phyloP scores from a whole-genome alignment of 2,113 vertebrate species.

The Podarcis muralis region DNA sequence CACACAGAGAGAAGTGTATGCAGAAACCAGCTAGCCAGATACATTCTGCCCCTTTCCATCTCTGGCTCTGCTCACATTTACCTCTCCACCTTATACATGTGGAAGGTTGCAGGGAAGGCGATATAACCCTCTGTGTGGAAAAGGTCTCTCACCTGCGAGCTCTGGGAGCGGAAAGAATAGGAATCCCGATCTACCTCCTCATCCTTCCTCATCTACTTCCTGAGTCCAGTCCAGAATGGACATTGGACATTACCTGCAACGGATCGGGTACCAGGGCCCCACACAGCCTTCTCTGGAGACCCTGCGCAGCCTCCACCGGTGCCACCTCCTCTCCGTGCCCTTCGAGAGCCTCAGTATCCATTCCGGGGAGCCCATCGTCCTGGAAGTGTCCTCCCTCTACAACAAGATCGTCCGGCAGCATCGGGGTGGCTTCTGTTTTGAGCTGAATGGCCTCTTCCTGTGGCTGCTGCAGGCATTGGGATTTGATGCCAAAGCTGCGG shows the following conservation, averaged over 20 bases:
- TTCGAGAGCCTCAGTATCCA: slow-evolving; percentile 78
- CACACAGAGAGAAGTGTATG: too few relatives aligned
- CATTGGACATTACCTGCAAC: slow-evolving; percentile 64
- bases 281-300: slow-evolving; percentile 54
- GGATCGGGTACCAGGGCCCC: slow-evolving; percentile 61
- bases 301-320: slow-evolving; percentile 62
- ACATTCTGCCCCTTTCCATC: too few relatives aligned
- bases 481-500: slow-evolving; percentile 66
- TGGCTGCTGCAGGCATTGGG: slow-evolving; percentile 76
- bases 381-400: slow-evolving; percentile 64
- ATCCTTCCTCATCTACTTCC: neutral
- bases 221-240: slow-evolving; percentile 61
- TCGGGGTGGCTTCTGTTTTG: slow-evolving; percentile 78
- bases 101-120: too few relatives aligned
- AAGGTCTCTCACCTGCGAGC: too few relatives aligned
- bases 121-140: too few relatives aligned
- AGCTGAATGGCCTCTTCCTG: slow-evolving; percentile 78
- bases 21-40: too few relatives aligned
- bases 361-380: slow-evolving; percentile 62
- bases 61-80: too few relatives aligned
- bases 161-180: neutral
- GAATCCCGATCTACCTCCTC: neutral
- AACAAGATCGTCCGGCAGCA: slow-evolving; percentile 74
- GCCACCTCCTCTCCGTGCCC: slow-evolving; percentile 74
- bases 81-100: too few relatives aligned